phyloP scores from a whole-genome alignment of 2,888 invertebrate genomes.

The Selenia dentaria region DNA sequence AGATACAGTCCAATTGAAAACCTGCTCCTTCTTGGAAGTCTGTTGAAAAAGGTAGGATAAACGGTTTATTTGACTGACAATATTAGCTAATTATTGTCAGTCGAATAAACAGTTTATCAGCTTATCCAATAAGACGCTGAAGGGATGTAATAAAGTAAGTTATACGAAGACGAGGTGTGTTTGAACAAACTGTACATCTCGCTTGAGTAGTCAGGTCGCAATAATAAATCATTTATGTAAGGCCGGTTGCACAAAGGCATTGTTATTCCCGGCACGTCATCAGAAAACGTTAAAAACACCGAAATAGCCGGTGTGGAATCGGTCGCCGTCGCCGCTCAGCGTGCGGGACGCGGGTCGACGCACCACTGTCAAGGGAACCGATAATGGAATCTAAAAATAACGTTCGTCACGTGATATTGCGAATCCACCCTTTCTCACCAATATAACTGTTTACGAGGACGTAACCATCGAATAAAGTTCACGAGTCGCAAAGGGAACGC shows the following conservation, averaged over 20 bases:
- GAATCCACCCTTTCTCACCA: conserved; percentile 6
- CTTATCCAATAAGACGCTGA: no score
- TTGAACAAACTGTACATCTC: no score
- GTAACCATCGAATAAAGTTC: conserved; percentile 2
- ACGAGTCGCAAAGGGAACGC: background rate
- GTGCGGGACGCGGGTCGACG: conserved; percentile 27
- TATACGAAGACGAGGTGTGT: no score
- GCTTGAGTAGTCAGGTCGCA: background rate
- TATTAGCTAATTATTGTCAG: no score
- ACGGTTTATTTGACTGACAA: no score
- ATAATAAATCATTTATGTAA: conserved; percentile 2
- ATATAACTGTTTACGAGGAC: background rate
- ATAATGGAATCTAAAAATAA: conserved; percentile 29
- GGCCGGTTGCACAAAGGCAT: conserved; percentile 22
- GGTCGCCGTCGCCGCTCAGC: background rate
- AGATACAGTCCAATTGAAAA: no score
- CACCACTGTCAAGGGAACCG: conserved; percentile 24
- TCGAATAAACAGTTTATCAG: no score
- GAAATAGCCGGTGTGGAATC: conserved; percentile 23
- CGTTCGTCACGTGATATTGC: conserved; percentile 17
- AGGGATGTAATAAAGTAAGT: no score
- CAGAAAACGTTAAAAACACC: conserved; percentile 30
- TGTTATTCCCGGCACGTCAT: conserved; percentile 27
- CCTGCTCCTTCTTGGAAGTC: no score
- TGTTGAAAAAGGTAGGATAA: no score